Evolutionary conservation across 1,140 invertebrate species (phyloP), one percentile per base, ranked within the genome.

Genomic region (Psix sp.): DNA sequence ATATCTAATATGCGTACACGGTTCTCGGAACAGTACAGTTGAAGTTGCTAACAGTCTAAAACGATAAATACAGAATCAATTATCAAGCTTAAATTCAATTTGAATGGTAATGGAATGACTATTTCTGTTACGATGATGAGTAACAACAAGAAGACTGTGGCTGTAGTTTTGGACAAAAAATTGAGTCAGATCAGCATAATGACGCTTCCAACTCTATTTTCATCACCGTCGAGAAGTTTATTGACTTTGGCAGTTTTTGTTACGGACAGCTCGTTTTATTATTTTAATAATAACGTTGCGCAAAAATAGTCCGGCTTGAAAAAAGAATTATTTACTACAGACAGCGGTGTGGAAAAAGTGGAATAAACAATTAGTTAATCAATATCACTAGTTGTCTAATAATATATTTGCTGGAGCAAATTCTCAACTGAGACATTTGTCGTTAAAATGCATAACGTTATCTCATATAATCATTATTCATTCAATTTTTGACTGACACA

Each of bases 1-100:
- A 48, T 40, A 65, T 54, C 38, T 60, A 65, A 63, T 46, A 33
- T 65, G 57, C 49, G 7, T 38, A 35, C 39, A 60, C n/a, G n/a
- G n/a, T n/a, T n/a, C n/a, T n/a, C n/a, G n/a, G n/a, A n/a, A n/a
- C n/a, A 70, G n/a, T 10, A 13, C 29, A 59, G 66, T 56, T 71
- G 42, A 71, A 71, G 52, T 56, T 59, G 39, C 33, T 38, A 60
- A 16, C 36, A 14, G 2, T 20, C 18, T 1, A 11, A 10, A n/a
- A 18, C 35, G 21, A 49, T 42, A 24, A 45, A 40, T 14, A 39
- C 5, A 20, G 11, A 4, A 18, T 5, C 17, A 26, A 29, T 49
- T 13, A 52, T 7, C 21, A 24, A 24, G 2, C 7, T 36, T 10
- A 33, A 20, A 5, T 14, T 56, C 13, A 24, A 16, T 24, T 29